Conservation (phyloP, 2,797 vertebrate genomes). For the Sebastes paucispinis region DNA sequence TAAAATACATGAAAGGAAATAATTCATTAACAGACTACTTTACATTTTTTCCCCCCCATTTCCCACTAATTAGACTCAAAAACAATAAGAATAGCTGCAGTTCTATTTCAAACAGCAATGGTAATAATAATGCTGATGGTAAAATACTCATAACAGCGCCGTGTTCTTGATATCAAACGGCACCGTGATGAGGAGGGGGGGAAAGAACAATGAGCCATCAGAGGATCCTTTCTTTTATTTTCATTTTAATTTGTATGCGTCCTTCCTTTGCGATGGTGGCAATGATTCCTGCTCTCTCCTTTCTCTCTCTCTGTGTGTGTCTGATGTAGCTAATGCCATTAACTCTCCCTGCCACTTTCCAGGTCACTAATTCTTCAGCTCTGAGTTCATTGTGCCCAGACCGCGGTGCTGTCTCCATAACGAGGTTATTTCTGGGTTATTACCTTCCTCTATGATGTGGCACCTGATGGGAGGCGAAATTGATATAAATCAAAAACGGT, state of each 20-base stretch:
- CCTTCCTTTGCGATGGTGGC: slow-evolving; percentile 79
- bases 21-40: slow-evolving; percentile 77
- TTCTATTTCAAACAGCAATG: slow-evolving; percentile 69
- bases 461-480: slow-evolving; percentile 95
- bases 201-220: slow-evolving; percentile 64
- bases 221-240: slow-evolving; percentile 59
- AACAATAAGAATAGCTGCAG: slow-evolving; percentile 71
- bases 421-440: slow-evolving; percentile 99
- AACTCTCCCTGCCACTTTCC: slow-evolving; percentile 95
- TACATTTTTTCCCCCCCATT: slow-evolving; percentile 52
- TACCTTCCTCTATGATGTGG: slow-evolving; percentile 94
- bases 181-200: slow-evolving; percentile 62
- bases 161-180: slow-evolving; percentile 66
- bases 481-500: slow-evolving; percentile 97
- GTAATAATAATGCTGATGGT: slow-evolving; percentile 66
- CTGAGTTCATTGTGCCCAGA: slow-evolving; percentile 98
- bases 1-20: slow-evolving; percentile 73
- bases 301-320: slow-evolving; percentile 70
- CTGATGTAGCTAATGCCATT: slow-evolving; percentile 87
- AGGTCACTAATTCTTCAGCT: slow-evolving; percentile 99
- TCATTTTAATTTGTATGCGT: slow-evolving; percentile 69
- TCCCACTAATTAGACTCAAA: slow-evolving; percentile 78
- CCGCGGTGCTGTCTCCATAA: slow-evolving; percentile 96
- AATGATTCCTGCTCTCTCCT: slow-evolving; percentile 69
- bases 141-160: slow-evolving; percentile 64